Conservation (phyloP, 2,113 vertebrate species). For the Eurypyga helias region DNA sequence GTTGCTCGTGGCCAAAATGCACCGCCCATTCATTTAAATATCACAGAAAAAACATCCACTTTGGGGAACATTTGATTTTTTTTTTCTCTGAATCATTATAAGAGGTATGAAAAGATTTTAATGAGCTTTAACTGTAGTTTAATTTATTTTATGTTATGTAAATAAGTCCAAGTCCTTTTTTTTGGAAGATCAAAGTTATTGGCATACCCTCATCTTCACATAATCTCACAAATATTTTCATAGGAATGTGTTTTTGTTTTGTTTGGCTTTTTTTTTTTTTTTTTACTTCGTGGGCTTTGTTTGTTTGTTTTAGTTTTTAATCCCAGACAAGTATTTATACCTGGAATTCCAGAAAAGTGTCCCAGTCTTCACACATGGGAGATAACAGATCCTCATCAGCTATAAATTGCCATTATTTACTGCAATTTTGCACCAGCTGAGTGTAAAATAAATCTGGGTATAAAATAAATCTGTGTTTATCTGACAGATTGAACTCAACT, state of each 20-base stretch:
- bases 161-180: constrained; percentile 61
- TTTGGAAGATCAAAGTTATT: constrained; percentile 17
- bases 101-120: constrained; percentile 67
- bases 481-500: not conserved
- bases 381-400: not conserved
- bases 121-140: constrained; percentile 57
- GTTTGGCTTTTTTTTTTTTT: not conserved
- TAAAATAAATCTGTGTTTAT: not conserved
- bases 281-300: too few species aligned
- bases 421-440: not conserved
- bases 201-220: not conserved
- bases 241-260: not conserved
- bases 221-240: constrained; percentile 8
- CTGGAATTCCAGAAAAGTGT: not conserved
- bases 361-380: not conserved
- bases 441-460: not conserved
- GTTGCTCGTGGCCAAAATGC: constrained; percentile 60
- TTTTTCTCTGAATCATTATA: constrained; percentile 36
- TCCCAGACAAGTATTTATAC: not conserved
- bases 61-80: not conserved
- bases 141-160: constrained; percentile 58
- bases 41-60: constrained; percentile 54
- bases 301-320: not conserved
- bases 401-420: not conserved
- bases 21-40: constrained; percentile 77